phyloP scores from a whole-genome alignment of 2,797 vertebrate species.

The Austrolebias charrua region DNA sequence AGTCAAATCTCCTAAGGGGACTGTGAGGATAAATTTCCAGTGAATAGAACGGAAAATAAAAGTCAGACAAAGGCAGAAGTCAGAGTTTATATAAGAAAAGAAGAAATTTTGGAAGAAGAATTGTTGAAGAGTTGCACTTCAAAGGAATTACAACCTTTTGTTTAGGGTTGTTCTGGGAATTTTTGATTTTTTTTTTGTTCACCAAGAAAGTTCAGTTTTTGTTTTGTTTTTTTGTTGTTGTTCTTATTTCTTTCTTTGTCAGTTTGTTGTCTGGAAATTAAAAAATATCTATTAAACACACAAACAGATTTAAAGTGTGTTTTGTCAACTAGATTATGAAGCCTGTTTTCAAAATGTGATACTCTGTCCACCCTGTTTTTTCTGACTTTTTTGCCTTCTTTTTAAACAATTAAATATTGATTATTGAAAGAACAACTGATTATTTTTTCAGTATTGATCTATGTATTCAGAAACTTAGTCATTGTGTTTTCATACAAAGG shows the following conservation, averaged over 20 bases:
- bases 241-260: too few relatives aligned
- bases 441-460: too few relatives aligned
- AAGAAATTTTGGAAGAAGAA: constrained; percentile 4
- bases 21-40: neutral
- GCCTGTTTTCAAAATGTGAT: constrained; percentile 15
- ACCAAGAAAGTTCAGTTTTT: constrained; percentile 21
- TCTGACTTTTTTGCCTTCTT: neutral
- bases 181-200: constrained; percentile 8
- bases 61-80: too few relatives aligned
- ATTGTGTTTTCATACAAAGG: too few relatives aligned
- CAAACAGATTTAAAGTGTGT: constrained; percentile 11
- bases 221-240: too few relatives aligned
- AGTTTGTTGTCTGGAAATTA: constrained; percentile 16
- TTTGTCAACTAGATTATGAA: constrained; percentile 21
- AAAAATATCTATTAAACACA: constrained; percentile 22
- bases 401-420: too few relatives aligned
- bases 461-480: too few relatives aligned
- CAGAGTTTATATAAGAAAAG: neutral
- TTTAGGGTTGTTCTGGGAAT: constrained; percentile 44
- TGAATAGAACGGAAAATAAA: constrained; percentile 9
- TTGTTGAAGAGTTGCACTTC: neutral
- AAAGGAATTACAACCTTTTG: constrained; percentile 11
- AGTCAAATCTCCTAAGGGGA: constrained; percentile 34
- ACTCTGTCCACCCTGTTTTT: constrained; percentile 13
- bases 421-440: too few relatives aligned